Base-by-base conservation (phyloP, 2,797 vertebrate genomes). In the Telmatherina bonti region DNA sequence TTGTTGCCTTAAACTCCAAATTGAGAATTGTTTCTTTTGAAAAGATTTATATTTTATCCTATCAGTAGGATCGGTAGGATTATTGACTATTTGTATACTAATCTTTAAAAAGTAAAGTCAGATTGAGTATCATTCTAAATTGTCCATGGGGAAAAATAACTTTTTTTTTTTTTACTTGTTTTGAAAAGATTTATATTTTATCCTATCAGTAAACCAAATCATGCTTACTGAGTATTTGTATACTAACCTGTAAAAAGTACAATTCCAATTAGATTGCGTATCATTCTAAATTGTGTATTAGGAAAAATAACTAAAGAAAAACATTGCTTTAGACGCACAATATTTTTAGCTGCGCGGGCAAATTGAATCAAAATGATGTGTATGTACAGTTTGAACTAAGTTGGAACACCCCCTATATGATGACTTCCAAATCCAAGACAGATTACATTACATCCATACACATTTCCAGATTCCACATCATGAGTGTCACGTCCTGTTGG, bases 381-480 rank as follows among this genome's bases (percentile, higher is more conserved):
- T 65, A 18, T 26, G 36, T 36, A 45, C 49, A 60, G 45, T 56
- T 65, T 33, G 38, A 60, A 43, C 47, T 24, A 43, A 49, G 31
- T 26, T 66, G 52, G 53, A 72, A 27, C 22, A 47, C 62, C 58
- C 33, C 43, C 47, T 47, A 35, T 64, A 65, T 69, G 52, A 76
- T 57, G 56, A 54, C 72, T 66, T 79, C 62, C 16, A 11, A 49
- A 65, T 74, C 43, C 24, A 51, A 79, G 76, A 80, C 67, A 72
- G 74, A 87, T 74, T 83, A 83, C 85, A 75, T 72, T 77, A 73
- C 56, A 73, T 72, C 75, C 67, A 69, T 78, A 81, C 79, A 88
- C 81, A 79, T 78, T 73, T 90, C 85, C 85, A 90, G 82, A 91
- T 89, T 92, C 87, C 88, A 77, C 43, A 68, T 92, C 61, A 68